phyloP scores from a whole-genome alignment of 2,888 invertebrate species.

The Lomographa bimaculata region DNA sequence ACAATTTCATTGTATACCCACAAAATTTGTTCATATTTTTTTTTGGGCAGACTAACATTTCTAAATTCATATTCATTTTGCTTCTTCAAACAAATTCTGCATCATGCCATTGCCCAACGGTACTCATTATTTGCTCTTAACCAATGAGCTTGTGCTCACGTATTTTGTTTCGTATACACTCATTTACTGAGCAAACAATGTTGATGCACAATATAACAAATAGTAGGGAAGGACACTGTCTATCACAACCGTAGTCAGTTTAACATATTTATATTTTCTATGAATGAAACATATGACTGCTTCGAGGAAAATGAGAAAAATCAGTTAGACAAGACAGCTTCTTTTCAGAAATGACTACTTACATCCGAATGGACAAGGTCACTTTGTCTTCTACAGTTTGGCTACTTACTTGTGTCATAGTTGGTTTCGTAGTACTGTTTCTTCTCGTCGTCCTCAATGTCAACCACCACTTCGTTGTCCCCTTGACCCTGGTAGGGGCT shows the following conservation, averaged over 20 bases:
- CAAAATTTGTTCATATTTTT: too few relatives aligned
- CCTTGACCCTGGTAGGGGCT: conserved; percentile 43
- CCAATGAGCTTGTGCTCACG: conserved; percentile 8
- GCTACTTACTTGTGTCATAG: conserved; percentile 87
- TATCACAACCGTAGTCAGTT: background rate
- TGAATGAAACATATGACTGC: too few relatives aligned
- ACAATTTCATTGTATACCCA: too few relatives aligned
- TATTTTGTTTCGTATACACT: conserved; percentile 13
- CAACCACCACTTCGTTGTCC: conserved; percentile 86
- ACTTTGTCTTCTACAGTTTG: too few relatives aligned
- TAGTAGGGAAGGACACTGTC: background rate
- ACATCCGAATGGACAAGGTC: too few relatives aligned
- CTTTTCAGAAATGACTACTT: too few relatives aligned
- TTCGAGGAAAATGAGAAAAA: too few relatives aligned
- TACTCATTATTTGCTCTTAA: conserved; percentile 13
- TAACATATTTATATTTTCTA: too few relatives aligned
- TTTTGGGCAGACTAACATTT: too few relatives aligned
- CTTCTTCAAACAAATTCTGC: conserved; percentile 5
- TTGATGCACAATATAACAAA: conserved; percentile 7
- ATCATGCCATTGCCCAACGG: conserved; percentile 5
- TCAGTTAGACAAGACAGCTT: too few relatives aligned
- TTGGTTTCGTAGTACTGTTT: conserved; percentile 90
- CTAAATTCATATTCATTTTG: too few relatives aligned
- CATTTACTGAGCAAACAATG: conserved; percentile 7
- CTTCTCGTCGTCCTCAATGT: conserved; percentile 88